Evolutionary conservation across 2,797 vertebrate genomes (phyloP).

Genomic region (Lateolabrax maculatus): DNA sequence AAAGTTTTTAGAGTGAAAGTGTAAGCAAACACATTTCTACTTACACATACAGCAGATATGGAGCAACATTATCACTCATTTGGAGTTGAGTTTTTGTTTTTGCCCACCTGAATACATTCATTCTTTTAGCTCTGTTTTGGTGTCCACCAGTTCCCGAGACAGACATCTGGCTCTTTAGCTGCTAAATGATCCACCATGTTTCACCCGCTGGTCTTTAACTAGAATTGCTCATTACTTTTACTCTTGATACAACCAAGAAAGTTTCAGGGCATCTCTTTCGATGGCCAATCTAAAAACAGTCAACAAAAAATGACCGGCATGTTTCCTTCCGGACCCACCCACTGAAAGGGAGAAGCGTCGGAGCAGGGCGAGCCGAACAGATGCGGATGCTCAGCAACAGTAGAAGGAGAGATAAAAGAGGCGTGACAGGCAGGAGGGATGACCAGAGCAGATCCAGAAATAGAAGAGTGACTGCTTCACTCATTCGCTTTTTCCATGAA

Average conservation of each 20-base stretch:
- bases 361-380: not conserved
- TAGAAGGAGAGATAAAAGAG: not conserved
- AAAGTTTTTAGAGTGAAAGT: too few species aligned
- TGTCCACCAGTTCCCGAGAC: too few species aligned
- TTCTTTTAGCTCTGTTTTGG: too few species aligned
- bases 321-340: not conserved
- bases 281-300: not conserved
- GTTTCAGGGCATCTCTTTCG: not conserved
- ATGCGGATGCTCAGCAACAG: conserved; percentile 28
- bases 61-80: too few species aligned
- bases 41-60: too few species aligned
- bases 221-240: not conserved
- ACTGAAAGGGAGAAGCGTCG: not conserved
- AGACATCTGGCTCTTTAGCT: too few species aligned
- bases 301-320: not conserved
- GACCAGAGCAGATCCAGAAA: conserved; percentile 36
- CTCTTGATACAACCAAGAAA: not conserved
- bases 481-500: conserved; percentile 40
- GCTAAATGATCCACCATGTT: too few species aligned
- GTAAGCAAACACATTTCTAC: too few species aligned
- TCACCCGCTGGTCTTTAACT: too few species aligned
- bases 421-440: not conserved
- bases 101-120: too few species aligned
- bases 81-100: too few species aligned
- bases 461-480: conserved; percentile 48